Evolutionary conservation across 2,113 vertebrate species (phyloP).

Genomic region (Erpornis zantholeuca): DNA sequence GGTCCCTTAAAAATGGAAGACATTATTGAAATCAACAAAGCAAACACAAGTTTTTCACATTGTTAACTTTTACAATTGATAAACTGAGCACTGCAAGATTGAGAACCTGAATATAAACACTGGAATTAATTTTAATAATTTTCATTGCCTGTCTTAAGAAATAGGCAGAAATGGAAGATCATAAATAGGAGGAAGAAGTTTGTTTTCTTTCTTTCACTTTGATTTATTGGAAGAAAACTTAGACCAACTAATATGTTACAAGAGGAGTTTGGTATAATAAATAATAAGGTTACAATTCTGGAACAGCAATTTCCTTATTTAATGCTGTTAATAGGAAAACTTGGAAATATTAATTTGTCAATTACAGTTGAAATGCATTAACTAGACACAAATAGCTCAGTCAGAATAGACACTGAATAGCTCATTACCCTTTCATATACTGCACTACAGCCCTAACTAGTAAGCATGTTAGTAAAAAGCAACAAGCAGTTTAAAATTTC

Average conservation of each 20-base stretch:
- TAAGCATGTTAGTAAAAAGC: background rate
- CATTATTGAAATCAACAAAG: background rate
- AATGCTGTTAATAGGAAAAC: constrained; percentile 42
- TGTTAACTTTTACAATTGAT: background rate
- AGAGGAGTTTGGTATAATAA: constrained; percentile 21
- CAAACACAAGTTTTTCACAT: background rate
- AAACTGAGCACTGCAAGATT: background rate
- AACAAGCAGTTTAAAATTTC: background rate
- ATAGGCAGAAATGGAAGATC: background rate
- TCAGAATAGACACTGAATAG: constrained; percentile 1
- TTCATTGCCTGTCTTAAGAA: background rate
- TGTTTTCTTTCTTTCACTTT: background rate
- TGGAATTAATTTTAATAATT: background rate
- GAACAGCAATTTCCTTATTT: constrained; percentile 49
- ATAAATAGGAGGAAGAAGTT: background rate
- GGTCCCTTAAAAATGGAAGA: background rate
- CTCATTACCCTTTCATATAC: constrained; percentile 22
- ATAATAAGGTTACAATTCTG: constrained; percentile 26
- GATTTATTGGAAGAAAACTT: constrained; percentile 36
- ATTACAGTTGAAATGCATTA: constrained; percentile 21
- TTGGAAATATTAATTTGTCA: constrained; percentile 44
- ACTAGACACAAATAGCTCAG: background rate
- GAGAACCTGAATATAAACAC: background rate
- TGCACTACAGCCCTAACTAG: background rate
- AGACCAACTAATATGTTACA: background rate